phyloP scores from a whole-genome alignment of 2,113 vertebrate species.

The Nothobranchius furzeri region DNA sequence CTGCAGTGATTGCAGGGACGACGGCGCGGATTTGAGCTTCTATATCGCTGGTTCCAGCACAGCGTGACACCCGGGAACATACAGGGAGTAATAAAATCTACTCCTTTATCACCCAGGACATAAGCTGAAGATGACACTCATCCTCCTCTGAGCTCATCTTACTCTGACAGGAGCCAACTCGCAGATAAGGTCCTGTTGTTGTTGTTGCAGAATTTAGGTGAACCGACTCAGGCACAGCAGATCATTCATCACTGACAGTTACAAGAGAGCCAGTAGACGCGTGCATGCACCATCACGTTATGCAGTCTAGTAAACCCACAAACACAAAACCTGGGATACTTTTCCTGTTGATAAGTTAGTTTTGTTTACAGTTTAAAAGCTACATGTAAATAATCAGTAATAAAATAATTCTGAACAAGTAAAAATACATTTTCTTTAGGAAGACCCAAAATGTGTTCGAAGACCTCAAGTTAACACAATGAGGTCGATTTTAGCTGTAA shows the following conservation, averaged over 20 bases:
- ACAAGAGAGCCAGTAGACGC: neutral
- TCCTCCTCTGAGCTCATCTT: constrained; percentile 28
- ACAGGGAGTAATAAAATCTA: neutral
- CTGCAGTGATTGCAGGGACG: constrained; percentile 2
- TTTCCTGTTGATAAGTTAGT: too few relatives aligned
- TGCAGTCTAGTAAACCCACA: too few relatives aligned
- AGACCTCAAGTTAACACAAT: neutral
- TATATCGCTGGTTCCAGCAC: neutral
- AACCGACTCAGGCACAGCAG: neutral
- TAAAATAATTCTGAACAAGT: neutral
- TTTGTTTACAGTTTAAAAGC: neutral
- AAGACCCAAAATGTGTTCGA: neutral
- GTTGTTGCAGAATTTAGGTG: constrained; percentile 5
- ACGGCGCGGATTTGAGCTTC: neutral
- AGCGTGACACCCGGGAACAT: neutral
- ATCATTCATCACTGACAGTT: neutral
- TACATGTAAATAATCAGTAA: neutral
- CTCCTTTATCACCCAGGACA: constrained; percentile 11
- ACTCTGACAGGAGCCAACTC: constrained; percentile 26
- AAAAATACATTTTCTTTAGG: neutral
- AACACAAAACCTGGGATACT: too few relatives aligned
- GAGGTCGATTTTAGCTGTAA: too few relatives aligned
- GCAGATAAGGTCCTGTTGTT: constrained; percentile 24
- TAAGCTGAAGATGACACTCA: constrained; percentile 39
- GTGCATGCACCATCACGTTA: neutral